Conservation (phyloP, 2,113 vertebrate genomes). For the western clawed frog (Xenopus tropicalis) region DNA sequence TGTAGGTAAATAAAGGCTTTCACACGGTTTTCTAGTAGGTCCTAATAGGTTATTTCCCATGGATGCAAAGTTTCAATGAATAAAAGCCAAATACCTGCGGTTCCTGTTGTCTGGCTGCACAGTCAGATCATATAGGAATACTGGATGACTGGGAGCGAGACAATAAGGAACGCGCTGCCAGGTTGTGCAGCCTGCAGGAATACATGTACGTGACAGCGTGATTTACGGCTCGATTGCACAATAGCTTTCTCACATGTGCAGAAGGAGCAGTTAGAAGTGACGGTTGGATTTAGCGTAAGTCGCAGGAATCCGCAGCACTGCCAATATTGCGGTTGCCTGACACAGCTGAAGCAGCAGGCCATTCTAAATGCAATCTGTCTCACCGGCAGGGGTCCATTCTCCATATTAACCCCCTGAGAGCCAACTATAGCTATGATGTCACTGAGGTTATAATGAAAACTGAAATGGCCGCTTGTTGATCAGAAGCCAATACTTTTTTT, state of each 20-base stretch:
- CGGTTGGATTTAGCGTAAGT: background rate
- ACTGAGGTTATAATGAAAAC: no score
- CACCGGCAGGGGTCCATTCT: no score
- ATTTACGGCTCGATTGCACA: conserved; percentile 9
- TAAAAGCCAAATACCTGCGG: conserved; percentile 41
- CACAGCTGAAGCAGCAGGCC: conserved; percentile 4
- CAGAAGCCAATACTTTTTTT: no score
- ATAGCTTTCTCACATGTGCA: conserved; percentile 12
- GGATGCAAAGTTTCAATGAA: conserved; percentile 11
- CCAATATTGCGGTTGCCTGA: conserved; percentile 3
- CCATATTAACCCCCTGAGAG: no score
- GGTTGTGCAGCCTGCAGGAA: conserved; percentile 28
- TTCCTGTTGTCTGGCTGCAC: conserved; percentile 21
- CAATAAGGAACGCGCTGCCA: conserved; percentile 35
- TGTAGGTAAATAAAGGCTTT: conserved; percentile 9
- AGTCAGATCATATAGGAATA: conserved; percentile 20
- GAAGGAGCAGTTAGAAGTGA: background rate
- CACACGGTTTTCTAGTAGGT: conserved; percentile 24
- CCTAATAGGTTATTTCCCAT: conserved; percentile 34
- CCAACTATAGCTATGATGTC: no score
- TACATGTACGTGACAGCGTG: conserved; percentile 17
- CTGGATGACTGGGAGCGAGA: conserved; percentile 22
- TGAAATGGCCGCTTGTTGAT: no score
- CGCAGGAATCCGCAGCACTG: background rate
- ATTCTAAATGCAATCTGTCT: conserved; percentile 6